Base-by-base conservation (phyloP, 2,888 invertebrate genomes). In the Diadegma fenestrale region DNA sequence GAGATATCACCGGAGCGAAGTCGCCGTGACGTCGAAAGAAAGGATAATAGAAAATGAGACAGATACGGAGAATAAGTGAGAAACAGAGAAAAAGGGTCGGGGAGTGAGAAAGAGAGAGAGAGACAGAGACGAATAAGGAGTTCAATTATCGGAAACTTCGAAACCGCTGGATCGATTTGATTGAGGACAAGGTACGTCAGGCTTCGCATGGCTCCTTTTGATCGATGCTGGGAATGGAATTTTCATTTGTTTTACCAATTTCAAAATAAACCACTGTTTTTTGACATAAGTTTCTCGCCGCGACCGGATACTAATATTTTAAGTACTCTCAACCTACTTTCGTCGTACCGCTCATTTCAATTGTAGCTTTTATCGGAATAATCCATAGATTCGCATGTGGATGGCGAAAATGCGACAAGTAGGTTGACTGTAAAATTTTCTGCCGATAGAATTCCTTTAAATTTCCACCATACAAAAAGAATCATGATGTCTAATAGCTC, bases 141-240 rank as follows among this genome's bases (percentile, higher is more conserved):
- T 81, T 81, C 75, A 81, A 81, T 81, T 81, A 81, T 75, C 75
- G 75, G 61, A 61, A 81, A 69, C 51, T 81, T 76, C 63, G 68
- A 75, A 64, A 73, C 73, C 73, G 51, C 66, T 45, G 58, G 63
- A 73, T 66, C 66, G 58, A 73, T 73, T 48, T 63, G 81, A 69
- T 76, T 71, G 61, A 63, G 73, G 51, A 72, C 64, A 43, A 66
- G 45, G 63, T 30, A 61, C 61, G 75, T 81, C 58, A 68, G 48
- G 69, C 69, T 75, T 69, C 75, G 33, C 37, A 37, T 22, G 51
- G 64, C 1, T 26, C n/a, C 48, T 37, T 75, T 81, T 69, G 81
- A 81, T 81, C 69, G 81, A 75, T 58, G 81, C 58, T 58, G 22
- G 48, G 8, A 54, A 45, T 58, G 45, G 68, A 75, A 80, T 75